phyloP scores from a whole-genome alignment of 2,888 invertebrate species.

The Apamea anceps region DNA sequence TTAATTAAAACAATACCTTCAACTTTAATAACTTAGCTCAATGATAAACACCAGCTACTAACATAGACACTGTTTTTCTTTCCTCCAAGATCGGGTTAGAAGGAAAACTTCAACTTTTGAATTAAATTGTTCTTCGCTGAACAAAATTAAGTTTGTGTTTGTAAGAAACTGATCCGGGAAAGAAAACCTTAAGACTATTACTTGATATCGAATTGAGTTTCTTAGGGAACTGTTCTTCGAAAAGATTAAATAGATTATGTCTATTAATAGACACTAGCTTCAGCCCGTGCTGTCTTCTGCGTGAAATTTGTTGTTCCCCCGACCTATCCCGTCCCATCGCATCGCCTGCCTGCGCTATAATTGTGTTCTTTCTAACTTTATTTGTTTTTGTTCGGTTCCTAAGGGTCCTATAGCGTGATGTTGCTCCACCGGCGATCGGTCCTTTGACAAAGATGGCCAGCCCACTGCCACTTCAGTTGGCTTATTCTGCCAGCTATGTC shows the following conservation, averaged over 20 bases:
- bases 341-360: too few relatives aligned
- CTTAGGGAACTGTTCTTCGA: background rate
- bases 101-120: constrained; percentile 41
- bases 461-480: too few relatives aligned
- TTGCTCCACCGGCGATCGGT: too few relatives aligned
- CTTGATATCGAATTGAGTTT: constrained; percentile 24
- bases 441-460: too few relatives aligned
- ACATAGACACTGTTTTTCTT: constrained; percentile 31
- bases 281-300: too few relatives aligned
- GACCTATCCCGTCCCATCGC: too few relatives aligned
- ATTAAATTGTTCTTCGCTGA: constrained; percentile 53
- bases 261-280: background rate
- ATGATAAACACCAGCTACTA: constrained; percentile 29
- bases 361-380: too few relatives aligned
- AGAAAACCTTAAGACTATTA: constrained; percentile 26
- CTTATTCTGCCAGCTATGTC: too few relatives aligned
- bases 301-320: too few relatives aligned
- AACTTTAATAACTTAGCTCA: constrained; percentile 28
- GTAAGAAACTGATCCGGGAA: constrained; percentile 37
- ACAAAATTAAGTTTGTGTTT: constrained; percentile 41
- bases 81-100: constrained; percentile 14
- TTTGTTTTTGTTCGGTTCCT: too few relatives aligned
- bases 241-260: background rate
- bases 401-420: too few relatives aligned
- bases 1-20: constrained; percentile 18